Evolutionary conservation across 1,140 invertebrate species (phyloP), one percentile per base, ranked within the genome.

Genomic region (Teleopsis dalmanni): DNA sequence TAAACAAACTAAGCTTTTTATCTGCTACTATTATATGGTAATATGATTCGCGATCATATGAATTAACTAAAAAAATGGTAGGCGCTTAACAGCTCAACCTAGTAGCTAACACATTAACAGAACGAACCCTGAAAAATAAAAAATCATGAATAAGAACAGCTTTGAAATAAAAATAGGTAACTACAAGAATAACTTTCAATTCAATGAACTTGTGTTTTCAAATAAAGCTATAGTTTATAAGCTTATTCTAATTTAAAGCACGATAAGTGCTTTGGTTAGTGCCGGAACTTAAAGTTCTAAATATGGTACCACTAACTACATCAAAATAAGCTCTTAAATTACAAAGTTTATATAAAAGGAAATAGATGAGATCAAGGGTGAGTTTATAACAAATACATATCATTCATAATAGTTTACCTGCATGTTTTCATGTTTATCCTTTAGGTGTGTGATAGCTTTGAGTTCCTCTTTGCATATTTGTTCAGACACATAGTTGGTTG

Each of bases 391-490:
- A 19, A 18, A 37, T 37, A 16, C 10, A 7, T n/a, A 18, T 19
- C 6, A 36, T 18, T 3, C 7, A n/a, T 37, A 23, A 3, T 44
- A 33, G 60, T 60, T 62, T 72, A 87, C 84, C 64, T 78, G 78
- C 74, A 90, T 83, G 63, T 87, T 87, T 49, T 83, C 79, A 51
- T 85, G 76, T 55, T 72, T 70, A 26, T 65, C 68, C 47, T 56
- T 68, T 55, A 64, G 72, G 58, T 77, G 48, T 55, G 62, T 58
- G 9, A 85, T 76, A 19, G 77, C 72, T 33, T 76, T 66, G 14
- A 93, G 73, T 70, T 93, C 88, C 55, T 83, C 77, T 31, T 74
- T 65, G 59, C 82, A 83, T 13, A 95, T 71, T 22, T 79, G 60
- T 3, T 81, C 79, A 53, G 87, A 87, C 3, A 91, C 80, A 63